A percentile compares a stretch with the other conserved stretches of the same genome.
phyloP scores from a whole-genome alignment of 2,797 vertebrate genomes.

The Morelia viridis region DNA sequence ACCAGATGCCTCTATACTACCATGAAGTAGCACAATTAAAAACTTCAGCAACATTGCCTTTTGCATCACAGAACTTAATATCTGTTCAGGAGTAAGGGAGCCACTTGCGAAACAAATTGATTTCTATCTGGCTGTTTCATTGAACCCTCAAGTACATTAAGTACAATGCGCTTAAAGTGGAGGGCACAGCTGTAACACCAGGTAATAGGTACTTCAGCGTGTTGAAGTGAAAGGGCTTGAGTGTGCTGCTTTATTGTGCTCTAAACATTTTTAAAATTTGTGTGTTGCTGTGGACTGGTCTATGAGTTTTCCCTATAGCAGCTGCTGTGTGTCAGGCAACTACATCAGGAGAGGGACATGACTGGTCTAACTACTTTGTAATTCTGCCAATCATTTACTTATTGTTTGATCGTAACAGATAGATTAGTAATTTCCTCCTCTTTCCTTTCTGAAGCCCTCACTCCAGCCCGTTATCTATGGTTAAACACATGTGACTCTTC shows the following conservation, averaged over 20 bases:
- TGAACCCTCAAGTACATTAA: background rate
- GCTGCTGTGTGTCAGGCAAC: background rate
- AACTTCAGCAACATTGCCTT: background rate
- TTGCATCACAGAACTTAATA: background rate
- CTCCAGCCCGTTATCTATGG: background rate
- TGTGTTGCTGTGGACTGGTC: background rate
- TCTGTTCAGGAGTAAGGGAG: background rate
- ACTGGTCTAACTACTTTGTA: background rate
- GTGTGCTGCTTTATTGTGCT: background rate
- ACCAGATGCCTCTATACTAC: background rate
- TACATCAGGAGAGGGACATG: no score
- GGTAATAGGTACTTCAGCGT: background rate
- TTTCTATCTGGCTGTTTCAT: background rate
- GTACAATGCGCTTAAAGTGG: background rate
- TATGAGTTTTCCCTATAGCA: background rate
- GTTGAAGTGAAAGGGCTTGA: background rate
- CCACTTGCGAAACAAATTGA: background rate
- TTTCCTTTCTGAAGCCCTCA: background rate
- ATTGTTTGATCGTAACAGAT: background rate
- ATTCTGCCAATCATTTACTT: background rate
- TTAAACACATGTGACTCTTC: background rate
- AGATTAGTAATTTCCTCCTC: background rate
- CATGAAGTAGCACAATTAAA: background rate
- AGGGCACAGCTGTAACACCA: background rate
- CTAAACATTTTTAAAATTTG: background rate